Percentiles rank a stretch among this genome's conserved stretches.
These are phyloP conservation scores for Scaptomyza pallida DNA, from an alignment of 1,140 invertebrate species.

Conservation along the genomic window DNA sequence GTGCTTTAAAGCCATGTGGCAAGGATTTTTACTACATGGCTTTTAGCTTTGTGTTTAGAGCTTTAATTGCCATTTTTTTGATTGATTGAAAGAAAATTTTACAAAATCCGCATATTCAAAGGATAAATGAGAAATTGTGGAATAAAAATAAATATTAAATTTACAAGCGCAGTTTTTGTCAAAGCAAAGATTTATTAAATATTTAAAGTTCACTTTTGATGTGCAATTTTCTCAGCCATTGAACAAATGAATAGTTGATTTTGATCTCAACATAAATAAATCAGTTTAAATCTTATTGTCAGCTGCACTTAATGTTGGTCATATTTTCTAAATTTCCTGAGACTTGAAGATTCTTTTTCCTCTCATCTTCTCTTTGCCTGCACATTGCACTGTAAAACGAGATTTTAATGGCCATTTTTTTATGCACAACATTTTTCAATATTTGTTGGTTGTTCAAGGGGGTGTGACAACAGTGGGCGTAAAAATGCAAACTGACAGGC, in stretches of 20 bases:
- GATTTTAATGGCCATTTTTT: slow-evolving; percentile 72
- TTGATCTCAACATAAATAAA: slow-evolving; percentile 8
- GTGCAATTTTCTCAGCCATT: background rate
- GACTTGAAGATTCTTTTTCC: background rate
- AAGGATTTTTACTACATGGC: background rate
- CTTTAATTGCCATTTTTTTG: slow-evolving; percentile 3
- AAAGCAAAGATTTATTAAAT: too few relatives aligned
- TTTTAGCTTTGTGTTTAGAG: background rate
- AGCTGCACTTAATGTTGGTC: slow-evolving; percentile 1
- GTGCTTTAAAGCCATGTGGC: background rate
- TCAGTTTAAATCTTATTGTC: slow-evolving; percentile 3
- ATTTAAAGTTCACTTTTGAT: too few relatives aligned
- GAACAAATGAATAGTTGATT: background rate
- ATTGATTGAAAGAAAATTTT: background rate
- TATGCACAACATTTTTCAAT: slow-evolving; percentile 62
- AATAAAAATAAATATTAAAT: too few relatives aligned
- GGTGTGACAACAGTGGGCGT: slow-evolving; percentile 51
- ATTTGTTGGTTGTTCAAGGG: slow-evolving; percentile 42
- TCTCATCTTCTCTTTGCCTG: background rate
- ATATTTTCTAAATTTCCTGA: slow-evolving; percentile 30
- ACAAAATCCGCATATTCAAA: too few relatives aligned
- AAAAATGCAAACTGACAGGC: slow-evolving; percentile 77
- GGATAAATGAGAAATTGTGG: too few relatives aligned
- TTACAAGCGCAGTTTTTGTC: too few relatives aligned
- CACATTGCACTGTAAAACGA: slow-evolving; percentile 61